A percentile compares a stretch with the other conserved stretches of the same genome.
Conservation (phyloP, 2,113 vertebrate genomes). For the Pelusios castaneus region DNA sequence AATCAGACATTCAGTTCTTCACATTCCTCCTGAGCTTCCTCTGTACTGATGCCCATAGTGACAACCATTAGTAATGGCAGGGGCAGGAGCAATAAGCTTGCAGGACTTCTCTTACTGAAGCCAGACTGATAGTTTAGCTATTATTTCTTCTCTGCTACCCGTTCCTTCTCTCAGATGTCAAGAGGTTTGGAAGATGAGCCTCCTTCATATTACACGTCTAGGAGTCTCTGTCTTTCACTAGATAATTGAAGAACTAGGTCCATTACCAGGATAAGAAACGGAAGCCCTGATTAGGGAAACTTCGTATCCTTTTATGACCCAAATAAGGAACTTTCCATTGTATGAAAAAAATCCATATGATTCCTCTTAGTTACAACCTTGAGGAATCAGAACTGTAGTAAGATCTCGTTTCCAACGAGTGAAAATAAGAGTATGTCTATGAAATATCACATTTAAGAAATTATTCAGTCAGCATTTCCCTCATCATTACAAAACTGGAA, state of each 20-base stretch:
- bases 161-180: background rate
- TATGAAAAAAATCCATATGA: background rate
- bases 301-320: background rate
- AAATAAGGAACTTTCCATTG: background rate
- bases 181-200: background rate
- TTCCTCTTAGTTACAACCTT: background rate
- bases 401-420: background rate
- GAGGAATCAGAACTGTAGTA: background rate
- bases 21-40: background rate
- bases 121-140: background rate
- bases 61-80: slow-evolving; percentile 2
- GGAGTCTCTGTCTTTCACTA: background rate
- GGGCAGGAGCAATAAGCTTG: background rate
- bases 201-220: background rate
- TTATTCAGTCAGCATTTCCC: slow-evolving; percentile 52
- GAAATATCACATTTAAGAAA: slow-evolving; percentile 52
- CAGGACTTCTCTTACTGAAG: background rate
- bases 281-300: background rate
- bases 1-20: background rate
- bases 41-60: background rate
- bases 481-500: slow-evolving; percentile 53
- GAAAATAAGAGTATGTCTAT: background rate
- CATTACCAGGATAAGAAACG: background rate
- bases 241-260: background rate
- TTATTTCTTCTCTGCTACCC: background rate